Base-by-base conservation (phyloP, 2,113 vertebrate genomes). In the Marmota monax region DNA sequence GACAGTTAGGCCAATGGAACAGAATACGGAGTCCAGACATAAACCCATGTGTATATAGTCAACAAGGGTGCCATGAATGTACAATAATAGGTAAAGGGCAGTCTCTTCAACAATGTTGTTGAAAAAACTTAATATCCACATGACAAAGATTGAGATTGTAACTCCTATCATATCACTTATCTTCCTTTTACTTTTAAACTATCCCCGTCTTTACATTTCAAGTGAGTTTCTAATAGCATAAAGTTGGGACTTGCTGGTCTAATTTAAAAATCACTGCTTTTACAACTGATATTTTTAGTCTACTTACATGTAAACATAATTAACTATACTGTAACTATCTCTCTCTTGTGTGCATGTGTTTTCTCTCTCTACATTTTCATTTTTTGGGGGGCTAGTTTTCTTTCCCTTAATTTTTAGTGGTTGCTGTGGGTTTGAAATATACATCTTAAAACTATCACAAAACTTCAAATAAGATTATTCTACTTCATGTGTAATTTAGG, bases 391-490 rank as follows among this genome's bases (percentile, higher is more conserved):
- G 9, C 73, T 90, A 10, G 85, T 79, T 51, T 37, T 79, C 34
- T 95, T 84, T 85, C 25, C 73, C 70, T 91, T 63, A 85, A n/a
- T 79, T 78, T 58, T 65, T 73, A 42, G 20, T 95, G 65, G 17
- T 48, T 73, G 10, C 4, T 9, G 11, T 80, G 39, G 18, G 39
- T 72, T 90, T 90, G 48, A 85, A 91, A 86, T 65, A 80, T 63
- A 8, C 9, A 20, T 65, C 42, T 65, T 84, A 84, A 45, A 42
- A 45, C 39, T 27, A 65, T 63, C 27, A 63, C 4, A 67, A 34
- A 20, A 39, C 9, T 29, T 84, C 27, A 65, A 84, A 48, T 84
- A 48, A 20, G 61, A 63, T 63, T 48, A 34, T 65, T 32, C 8
- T 37, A 45, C 16, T 65, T 84, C 9, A 22, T 32, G 37, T 58